Conservation (phyloP, 2,888 invertebrate species). For the Chymomyza procnemis region DNA sequence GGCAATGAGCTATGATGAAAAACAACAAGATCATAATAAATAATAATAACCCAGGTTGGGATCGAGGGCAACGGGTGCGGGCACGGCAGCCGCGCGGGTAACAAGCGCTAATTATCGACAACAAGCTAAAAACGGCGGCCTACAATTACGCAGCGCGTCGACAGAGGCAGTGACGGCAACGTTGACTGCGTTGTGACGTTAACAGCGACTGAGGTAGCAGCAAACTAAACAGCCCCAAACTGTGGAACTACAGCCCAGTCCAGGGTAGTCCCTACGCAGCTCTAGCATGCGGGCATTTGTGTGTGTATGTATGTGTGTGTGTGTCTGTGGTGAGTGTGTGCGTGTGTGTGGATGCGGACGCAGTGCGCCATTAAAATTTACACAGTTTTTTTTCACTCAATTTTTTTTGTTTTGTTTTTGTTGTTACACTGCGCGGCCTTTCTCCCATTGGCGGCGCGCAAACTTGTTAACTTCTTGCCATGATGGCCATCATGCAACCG, state of each 20-base stretch:
- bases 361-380: conserved; percentile 68
- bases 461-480: conserved; percentile 71
- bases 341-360: conserved; percentile 43
- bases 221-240: neutral
- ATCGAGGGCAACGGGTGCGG: conserved; percentile 8
- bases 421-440: conserved; percentile 48
- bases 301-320: neutral
- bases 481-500: conserved; percentile 69
- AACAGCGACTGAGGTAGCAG: neutral
- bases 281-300: conserved; percentile 20
- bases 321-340: conserved; percentile 12
- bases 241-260: neutral
- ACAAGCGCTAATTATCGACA: conserved; percentile 72
- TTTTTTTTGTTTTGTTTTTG: conserved; percentile 23
- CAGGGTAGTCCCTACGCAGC: conserved; percentile 52
- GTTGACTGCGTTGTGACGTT: conserved; percentile 9
- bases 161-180: conserved; percentile 18
- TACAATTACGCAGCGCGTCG: conserved; percentile 61
- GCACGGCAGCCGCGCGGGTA: conserved; percentile 51
- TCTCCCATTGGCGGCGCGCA: conserved; percentile 70
- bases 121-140: conserved; percentile 70
- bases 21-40: conserved; percentile 70
- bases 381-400: conserved; percentile 56
- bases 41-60: conserved; percentile 54
- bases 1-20: conserved; percentile 69